phyloP scores from a whole-genome alignment of 2,888 invertebrate genomes.

The Keiferia lycopersicella region DNA sequence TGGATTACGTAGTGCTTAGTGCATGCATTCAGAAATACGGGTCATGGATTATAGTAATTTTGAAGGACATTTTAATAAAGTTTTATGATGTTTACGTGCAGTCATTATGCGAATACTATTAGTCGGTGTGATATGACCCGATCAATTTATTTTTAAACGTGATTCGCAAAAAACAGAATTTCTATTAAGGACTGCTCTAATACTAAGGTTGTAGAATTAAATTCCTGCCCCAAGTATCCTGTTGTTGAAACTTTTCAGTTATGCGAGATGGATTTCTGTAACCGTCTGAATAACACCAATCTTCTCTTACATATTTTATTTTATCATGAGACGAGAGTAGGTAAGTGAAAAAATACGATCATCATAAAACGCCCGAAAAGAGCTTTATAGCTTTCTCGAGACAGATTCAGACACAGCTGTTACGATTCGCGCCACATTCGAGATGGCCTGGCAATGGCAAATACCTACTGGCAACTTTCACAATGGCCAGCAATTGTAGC shows the following conservation, averaged over 20 bases:
- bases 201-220: neutral
- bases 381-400: conserved; percentile 20
- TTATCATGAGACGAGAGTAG: conserved; percentile 1
- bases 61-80: neutral
- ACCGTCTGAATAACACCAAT: neutral
- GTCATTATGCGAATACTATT: neutral
- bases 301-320: neutral
- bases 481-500: conserved; percentile 46
- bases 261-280: neutral
- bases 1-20: conserved; percentile 1
- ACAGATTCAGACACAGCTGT: conserved; percentile 24
- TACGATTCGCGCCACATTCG: conserved; percentile 28
- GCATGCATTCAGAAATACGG: neutral
- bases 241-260: neutral
- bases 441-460: conserved; percentile 34
- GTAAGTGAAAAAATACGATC: conserved; percentile 1
- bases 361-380: conserved; percentile 12
- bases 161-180: no score
- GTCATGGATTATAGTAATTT: conserved; percentile 7
- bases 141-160: no score
- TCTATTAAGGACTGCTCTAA: no score
- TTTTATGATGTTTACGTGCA: neutral
- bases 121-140: no score
- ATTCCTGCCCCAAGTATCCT: neutral
- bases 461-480: conserved; percentile 50